Evolutionary conservation across 2,797 vertebrate genomes (phyloP).

Genomic region (Spatula versicolor): DNA sequence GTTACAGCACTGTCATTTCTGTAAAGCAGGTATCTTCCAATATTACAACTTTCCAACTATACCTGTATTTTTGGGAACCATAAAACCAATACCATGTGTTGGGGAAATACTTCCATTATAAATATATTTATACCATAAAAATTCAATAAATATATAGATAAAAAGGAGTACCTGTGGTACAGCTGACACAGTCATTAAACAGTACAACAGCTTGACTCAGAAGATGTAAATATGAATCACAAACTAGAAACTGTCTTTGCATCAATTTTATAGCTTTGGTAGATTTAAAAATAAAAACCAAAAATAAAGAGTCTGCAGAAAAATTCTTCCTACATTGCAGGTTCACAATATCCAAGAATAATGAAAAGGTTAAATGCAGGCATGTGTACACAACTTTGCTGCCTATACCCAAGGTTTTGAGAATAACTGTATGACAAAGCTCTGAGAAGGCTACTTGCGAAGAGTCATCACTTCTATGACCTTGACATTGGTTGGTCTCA

Average conservation of each 20-base stretch:
- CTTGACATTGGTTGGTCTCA: constrained; percentile 73
- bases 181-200: neutral
- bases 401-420: constrained; percentile 19
- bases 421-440: constrained; percentile 41
- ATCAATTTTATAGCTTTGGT: neutral
- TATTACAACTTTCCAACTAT: neutral
- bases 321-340: neutral
- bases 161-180: neutral
- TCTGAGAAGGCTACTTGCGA: constrained; percentile 55
- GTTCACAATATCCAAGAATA: neutral
- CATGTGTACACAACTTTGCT: neutral
- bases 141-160: neutral
- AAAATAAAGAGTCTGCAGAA: neutral
- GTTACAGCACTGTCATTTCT: neutral
- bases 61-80: neutral
- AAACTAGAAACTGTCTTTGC: neutral
- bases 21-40: neutral
- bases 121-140: neutral
- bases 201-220: neutral
- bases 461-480: constrained; percentile 69
- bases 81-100: neutral
- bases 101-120: neutral
- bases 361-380: constrained; percentile 23
- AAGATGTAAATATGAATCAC: neutral
- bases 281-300: neutral